phyloP scores from a whole-genome alignment of 2,113 vertebrate species.

The Catharus minimus region DNA sequence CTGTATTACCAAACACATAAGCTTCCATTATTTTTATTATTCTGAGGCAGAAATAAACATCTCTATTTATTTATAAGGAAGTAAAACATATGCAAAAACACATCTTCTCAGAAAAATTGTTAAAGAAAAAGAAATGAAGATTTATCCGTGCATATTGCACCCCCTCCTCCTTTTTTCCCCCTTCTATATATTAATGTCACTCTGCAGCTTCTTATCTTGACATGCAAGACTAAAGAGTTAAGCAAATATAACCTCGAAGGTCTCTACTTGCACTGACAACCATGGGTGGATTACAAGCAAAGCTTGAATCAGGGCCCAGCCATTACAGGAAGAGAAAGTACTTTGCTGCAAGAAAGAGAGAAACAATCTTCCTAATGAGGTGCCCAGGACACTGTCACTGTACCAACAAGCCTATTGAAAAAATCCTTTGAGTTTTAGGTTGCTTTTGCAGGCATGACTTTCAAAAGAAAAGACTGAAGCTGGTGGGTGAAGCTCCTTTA shows the following conservation, averaged over 20 bases:
- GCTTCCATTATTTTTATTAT: not conserved
- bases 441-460: not conserved
- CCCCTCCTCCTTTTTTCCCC: not conserved
- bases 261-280: not conserved
- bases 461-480: not conserved
- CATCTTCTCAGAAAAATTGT: not conserved
- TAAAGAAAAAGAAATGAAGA: not conserved
- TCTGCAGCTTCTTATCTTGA: slow-evolving; percentile 7
- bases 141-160: not conserved
- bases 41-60: not conserved
- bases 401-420: not conserved
- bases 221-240: not conserved
- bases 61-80: not conserved
- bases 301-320: not conserved
- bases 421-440: not conserved
- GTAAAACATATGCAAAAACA: not conserved
- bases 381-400: not conserved
- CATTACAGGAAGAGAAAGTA: not conserved
- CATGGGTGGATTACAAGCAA: not conserved
- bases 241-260: not conserved
- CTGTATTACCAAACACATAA: not conserved
- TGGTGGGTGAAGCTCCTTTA: not conserved
- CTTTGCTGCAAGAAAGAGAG: not conserved
- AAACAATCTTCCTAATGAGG: not conserved
- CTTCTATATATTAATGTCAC: not conserved